Percentiles rank a stretch among this genome's conserved stretches.
phyloP scores from a whole-genome alignment of 1,140 invertebrate genomes.

The Pseudomyrmex cubaensis region DNA sequence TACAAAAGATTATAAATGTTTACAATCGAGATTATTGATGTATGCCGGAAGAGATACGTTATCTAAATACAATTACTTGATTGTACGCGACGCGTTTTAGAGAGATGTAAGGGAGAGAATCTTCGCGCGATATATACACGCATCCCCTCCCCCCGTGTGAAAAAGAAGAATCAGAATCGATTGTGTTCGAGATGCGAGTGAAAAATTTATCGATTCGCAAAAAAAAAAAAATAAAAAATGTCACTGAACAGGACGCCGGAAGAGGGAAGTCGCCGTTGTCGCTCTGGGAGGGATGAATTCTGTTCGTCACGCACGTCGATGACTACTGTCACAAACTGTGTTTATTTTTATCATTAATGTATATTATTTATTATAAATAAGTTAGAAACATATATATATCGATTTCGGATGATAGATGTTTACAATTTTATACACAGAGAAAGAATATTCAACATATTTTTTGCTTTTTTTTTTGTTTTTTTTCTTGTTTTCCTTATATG shows the following conservation, averaged over 20 bases:
- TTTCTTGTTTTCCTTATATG: constrained; percentile 61
- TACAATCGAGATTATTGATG: too few relatives aligned
- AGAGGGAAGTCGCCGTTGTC: neutral
- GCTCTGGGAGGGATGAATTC: constrained; percentile 20
- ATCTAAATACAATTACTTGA: neutral
- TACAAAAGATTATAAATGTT: neutral
- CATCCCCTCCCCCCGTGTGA: neutral
- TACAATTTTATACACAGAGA: constrained; percentile 84
- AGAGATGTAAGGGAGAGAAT: too few relatives aligned
- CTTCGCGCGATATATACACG: neutral
- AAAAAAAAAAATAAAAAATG: neutral
- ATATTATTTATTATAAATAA: constrained; percentile 86
- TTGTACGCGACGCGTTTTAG: neutral
- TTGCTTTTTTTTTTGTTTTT: too few relatives aligned
- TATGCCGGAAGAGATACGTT: neutral
- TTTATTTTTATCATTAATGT: constrained; percentile 85
- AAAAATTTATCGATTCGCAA: neutral
- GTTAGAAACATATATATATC: constrained; percentile 82
- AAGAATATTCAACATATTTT: constrained; percentile 81
- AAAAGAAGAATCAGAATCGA: neutral
- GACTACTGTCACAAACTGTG: constrained; percentile 80
- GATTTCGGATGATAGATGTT: constrained; percentile 82
- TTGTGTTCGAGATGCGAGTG: neutral
- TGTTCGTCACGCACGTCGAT: constrained; percentile 58
- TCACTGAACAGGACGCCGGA: neutral